Evolutionary conservation across 2,888 invertebrate species (phyloP), one percentile per base, ranked within the genome.

Genomic region (Tenthredo scrophulariae): DNA sequence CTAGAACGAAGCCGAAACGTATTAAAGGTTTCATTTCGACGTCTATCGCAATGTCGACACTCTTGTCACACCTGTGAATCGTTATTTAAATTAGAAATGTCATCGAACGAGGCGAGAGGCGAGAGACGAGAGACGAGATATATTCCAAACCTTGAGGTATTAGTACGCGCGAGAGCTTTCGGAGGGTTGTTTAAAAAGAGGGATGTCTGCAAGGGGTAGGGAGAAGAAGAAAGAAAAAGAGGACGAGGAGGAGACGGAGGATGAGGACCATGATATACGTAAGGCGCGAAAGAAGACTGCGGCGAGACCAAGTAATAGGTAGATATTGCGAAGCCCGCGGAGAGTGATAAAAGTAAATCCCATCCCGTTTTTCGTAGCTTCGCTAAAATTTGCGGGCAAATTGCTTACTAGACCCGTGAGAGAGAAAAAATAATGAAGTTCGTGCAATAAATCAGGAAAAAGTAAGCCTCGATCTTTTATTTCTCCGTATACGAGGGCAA

Each of bases 331-430:
- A 84, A 84, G 33, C 84, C 84, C 84, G 74, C 74, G 37, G 84
- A 84, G 84, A 84, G 84, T 84, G 84, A 84, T 84, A 84, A 84
- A 84, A 84, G 84, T 84, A 84, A 74, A 84, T 84, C 74, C 54
- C 74, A 50, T 72, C 46, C 74, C 84, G 46, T 77, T 84, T 74
- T 72, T 54, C 84, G 84, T 54, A 33, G 84, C 37, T 37, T 74
- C 84, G 84, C 74, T 74, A 84, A 84, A 80, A 84, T 84, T 84
- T 58, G 22, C 22, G 37, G 54, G 50, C 74, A 84, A 84, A 84
- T 84, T 84, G 84, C 74, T 84, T 74, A 84, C 84, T 84, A 72
- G 74, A 84, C 84, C 84, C 84, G 58, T 37, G 84, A 83, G 83
- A 83, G 67, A 70, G 6, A 43, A 65, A 75, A 26, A 75, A 85